Percentiles rank a stretch among this genome's conserved stretches.
These are phyloP conservation scores for Pteromalus puparum DNA, from an alignment of 1,140 invertebrate genomes.

Conservation along the genomic window DNA sequence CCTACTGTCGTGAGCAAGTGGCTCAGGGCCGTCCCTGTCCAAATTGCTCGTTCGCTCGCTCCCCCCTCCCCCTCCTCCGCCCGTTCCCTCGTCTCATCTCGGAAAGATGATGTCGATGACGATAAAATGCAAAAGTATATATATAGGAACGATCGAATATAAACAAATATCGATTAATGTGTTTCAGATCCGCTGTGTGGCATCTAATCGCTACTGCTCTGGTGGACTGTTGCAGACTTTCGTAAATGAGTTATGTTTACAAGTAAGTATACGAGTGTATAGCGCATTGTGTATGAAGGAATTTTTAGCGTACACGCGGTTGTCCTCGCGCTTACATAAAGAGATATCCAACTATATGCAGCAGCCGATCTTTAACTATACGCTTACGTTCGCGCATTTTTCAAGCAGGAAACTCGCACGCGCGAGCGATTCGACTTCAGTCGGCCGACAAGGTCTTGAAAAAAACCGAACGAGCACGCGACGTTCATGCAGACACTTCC, in stretches of 20 bases:
- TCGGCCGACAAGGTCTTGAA: constrained; percentile 1
- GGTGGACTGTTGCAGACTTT: constrained; percentile 9
- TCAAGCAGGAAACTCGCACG: constrained; percentile 24
- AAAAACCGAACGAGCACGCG: neutral
- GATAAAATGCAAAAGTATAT: neutral
- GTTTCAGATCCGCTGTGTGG: constrained; percentile 37
- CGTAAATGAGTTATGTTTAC: constrained; percentile 52
- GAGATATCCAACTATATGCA: constrained; percentile 46
- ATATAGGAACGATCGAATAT: neutral
- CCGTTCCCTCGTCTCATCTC: neutral
- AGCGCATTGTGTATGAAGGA: neutral
- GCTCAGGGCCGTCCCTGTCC: constrained; percentile 73
- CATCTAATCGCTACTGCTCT: neutral
- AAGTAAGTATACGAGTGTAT: constrained; percentile 51
- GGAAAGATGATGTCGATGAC: neutral
- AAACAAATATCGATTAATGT: neutral
- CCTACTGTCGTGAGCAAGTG: constrained; percentile 70
- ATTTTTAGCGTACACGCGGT: neutral
- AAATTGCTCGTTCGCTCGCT: constrained; percentile 53
- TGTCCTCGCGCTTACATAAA: constrained; percentile 70
- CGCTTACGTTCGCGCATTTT: constrained; percentile 15
- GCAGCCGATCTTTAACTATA: neutral
- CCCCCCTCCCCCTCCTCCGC: constrained; percentile 27
- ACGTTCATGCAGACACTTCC: neutral
- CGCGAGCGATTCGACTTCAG: neutral